Conservation (phyloP, 1,140 invertebrate species). For the Cydia amplana region DNA sequence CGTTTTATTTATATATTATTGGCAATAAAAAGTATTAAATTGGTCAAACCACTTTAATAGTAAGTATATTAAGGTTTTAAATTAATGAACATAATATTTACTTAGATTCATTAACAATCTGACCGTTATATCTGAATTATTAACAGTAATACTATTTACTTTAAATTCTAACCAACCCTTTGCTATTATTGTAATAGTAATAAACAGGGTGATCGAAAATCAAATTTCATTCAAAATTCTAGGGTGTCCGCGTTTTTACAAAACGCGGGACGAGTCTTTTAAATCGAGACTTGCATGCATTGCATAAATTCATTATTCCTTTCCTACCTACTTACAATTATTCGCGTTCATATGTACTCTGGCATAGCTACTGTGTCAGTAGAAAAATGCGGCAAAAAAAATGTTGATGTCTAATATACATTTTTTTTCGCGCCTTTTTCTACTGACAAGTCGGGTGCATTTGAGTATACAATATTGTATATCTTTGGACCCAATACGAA, state of each 20-base stretch:
- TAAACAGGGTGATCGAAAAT: background rate
- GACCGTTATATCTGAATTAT: background rate
- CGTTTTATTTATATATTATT: no score
- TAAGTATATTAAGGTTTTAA: no score
- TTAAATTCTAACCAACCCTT: background rate
- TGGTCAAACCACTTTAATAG: no score
- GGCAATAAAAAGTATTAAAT: no score
- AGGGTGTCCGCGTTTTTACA: background rate
- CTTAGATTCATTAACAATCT: background rate
- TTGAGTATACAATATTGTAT: background rate
- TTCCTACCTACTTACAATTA: background rate
- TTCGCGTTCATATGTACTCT: no score
- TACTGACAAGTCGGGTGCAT: no score
- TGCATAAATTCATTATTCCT: background rate
- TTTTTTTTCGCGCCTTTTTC: no score
- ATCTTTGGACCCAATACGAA: conserved; percentile 3
- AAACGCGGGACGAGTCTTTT: conserved; percentile 2
- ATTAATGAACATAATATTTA: no score
- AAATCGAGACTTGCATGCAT: background rate
- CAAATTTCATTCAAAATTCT: background rate
- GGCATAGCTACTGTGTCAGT: no score
- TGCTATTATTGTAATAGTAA: background rate
- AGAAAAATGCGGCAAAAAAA: no score
- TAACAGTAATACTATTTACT: conserved; percentile 11
- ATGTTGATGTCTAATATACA: no score